A percentile compares a stretch with the other conserved stretches of the same genome.
Conservation (phyloP, 1,140 invertebrate genomes). For the Solenopsis invicta region DNA sequence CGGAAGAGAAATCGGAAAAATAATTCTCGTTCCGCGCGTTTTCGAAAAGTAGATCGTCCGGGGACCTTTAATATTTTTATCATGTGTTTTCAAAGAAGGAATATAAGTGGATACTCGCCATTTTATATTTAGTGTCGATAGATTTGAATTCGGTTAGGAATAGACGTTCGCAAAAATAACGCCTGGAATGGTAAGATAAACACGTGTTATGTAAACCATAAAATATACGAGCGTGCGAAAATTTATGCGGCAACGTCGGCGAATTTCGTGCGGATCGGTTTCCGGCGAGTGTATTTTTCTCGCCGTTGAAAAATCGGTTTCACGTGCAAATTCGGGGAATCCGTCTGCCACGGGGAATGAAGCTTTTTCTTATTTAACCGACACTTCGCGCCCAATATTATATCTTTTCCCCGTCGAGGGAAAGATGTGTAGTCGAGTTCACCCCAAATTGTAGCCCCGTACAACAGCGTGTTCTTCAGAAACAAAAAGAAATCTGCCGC, state of each 20-base stretch:
- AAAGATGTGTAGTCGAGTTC: constrained; percentile 52
- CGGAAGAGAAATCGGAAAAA: background rate
- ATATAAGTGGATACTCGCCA: no score
- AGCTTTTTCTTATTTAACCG: constrained; percentile 62
- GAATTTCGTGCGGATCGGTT: constrained; percentile 53
- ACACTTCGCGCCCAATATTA: constrained; percentile 61
- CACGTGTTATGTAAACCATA: constrained; percentile 43
- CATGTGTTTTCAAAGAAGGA: background rate
- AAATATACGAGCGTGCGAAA: constrained; percentile 48
- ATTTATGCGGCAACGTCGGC: constrained; percentile 58
- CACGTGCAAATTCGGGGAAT: constrained; percentile 58
- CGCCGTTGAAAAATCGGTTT: constrained; percentile 55
- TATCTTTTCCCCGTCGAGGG: constrained; percentile 49
- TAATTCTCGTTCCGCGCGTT: constrained; percentile 1
- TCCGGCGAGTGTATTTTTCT: constrained; percentile 57
- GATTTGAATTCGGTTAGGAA: background rate
- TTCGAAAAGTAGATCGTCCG: constrained; percentile 11
- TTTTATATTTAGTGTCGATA: constrained; percentile 1
- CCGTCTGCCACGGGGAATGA: constrained; percentile 38
- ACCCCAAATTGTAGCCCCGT: constrained; percentile 38
- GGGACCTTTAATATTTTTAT: background rate
- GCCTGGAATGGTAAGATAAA: constrained; percentile 40
- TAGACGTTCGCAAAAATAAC: constrained; percentile 35
- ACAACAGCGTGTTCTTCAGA: constrained; percentile 5
- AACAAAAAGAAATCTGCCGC: constrained; percentile 30